phyloP scores from a whole-genome alignment of 2,113 vertebrate species.

The Hepsetus odoe region DNA sequence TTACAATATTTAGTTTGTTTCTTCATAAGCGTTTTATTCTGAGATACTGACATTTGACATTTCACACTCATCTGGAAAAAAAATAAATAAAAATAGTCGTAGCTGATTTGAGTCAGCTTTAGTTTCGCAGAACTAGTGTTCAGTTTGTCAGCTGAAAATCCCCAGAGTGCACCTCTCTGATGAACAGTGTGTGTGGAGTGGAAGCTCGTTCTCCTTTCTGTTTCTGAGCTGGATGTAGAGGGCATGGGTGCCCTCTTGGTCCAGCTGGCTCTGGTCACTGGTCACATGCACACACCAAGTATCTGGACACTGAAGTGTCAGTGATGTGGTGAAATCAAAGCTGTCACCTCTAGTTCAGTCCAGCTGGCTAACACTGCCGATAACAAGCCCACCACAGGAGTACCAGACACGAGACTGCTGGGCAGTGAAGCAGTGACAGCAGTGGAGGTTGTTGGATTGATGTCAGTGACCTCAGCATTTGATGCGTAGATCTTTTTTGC shows the following conservation, averaged over 20 bases:
- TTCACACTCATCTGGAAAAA: too few relatives aligned
- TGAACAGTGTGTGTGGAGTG: background rate
- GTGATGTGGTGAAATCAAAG: constrained; percentile 21
- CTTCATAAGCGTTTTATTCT: too few relatives aligned
- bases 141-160: background rate
- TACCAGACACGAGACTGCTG: background rate
- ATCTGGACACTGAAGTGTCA: constrained; percentile 11
- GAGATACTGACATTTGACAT: too few relatives aligned
- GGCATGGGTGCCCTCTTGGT: background rate
- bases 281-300: constrained; percentile 26
- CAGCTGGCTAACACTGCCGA: background rate
- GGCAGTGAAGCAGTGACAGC: background rate
- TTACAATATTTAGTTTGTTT: too few relatives aligned
- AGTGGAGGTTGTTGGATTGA: background rate
- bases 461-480: background rate
- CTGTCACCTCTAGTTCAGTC: constrained; percentile 7
- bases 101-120: too few relatives aligned
- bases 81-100: too few relatives aligned
- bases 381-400: background rate
- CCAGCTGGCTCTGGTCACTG: constrained; percentile 28
- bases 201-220: constrained; percentile 7
- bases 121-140: too few relatives aligned
- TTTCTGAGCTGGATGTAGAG: background rate
- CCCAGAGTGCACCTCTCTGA: background rate
- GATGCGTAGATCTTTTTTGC: background rate